Evolutionary conservation across 2,113 vertebrate genomes (phyloP).

Genomic region (Caracal caracal): DNA sequence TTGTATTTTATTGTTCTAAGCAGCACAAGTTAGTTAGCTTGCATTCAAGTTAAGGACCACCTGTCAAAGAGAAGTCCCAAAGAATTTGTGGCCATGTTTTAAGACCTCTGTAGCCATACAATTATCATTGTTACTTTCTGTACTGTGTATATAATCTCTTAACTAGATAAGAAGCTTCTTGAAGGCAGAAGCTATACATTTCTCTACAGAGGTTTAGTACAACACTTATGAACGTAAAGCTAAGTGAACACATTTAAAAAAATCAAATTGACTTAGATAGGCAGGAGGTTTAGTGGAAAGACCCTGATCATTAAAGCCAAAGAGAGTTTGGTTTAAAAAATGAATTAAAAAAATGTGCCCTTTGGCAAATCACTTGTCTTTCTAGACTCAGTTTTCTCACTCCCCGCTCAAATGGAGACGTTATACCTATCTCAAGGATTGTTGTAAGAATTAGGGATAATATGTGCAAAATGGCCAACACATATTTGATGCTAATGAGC

Average conservation of each 20-base stretch:
- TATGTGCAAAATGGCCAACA: not conserved
- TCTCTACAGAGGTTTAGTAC: not conserved
- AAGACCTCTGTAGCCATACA: not conserved
- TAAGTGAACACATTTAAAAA: constrained; percentile 3
- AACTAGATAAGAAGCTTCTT: constrained; percentile 12
- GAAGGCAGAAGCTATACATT: not conserved
- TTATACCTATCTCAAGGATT: not conserved
- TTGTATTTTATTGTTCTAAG: not conserved
- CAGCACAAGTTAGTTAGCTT: not conserved
- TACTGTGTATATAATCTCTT: not conserved
- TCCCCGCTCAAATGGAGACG: not conserved
- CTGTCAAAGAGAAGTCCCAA: not conserved
- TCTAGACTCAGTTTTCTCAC: not conserved
- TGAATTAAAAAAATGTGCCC: not conserved
- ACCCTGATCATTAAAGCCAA: not conserved
- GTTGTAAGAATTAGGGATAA: not conserved
- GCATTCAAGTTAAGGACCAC: not conserved
- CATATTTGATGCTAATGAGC: not conserved
- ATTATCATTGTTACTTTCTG: not conserved
- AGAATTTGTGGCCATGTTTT: not conserved
- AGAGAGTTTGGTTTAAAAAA: not conserved
- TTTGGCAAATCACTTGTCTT: constrained; percentile 5
- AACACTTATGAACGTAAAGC: not conserved
- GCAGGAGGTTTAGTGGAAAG: not conserved
- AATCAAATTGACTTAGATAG: not conserved